phyloP scores from a whole-genome alignment of 2,888 invertebrate species.

The Epirrita christyi region DNA sequence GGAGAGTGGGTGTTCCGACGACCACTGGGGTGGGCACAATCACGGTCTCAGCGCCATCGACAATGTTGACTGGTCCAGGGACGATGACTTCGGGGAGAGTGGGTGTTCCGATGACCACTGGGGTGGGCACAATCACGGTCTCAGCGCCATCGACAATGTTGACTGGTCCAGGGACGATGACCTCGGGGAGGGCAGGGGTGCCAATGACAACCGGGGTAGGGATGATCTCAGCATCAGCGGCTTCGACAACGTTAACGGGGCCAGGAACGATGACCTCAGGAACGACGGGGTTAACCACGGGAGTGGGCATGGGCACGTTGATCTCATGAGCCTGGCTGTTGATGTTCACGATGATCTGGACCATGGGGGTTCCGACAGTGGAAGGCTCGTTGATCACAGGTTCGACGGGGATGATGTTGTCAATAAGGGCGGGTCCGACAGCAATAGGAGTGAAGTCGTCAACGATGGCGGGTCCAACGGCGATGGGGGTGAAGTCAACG shows the following conservation, averaged over 20 bases:
- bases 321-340: conserved; percentile 36
- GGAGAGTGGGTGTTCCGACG: conserved; percentile 29
- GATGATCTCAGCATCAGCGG: background rate
- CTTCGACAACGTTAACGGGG: conserved; percentile 12
- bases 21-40: conserved; percentile 22
- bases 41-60: conserved; percentile 5
- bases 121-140: conserved; percentile 14
- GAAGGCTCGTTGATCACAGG: conserved; percentile 30
- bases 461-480: conserved; percentile 30
- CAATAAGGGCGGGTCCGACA: conserved; percentile 31
- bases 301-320: conserved; percentile 30
- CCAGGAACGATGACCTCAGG: conserved; percentile 27
- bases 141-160: conserved; percentile 15
- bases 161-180: conserved; percentile 29
- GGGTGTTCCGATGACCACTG: conserved; percentile 16
- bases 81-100: background rate
- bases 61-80: conserved; percentile 22
- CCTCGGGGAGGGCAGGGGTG: conserved; percentile 26
- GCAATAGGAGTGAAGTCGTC: conserved; percentile 10
- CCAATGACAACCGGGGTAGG: conserved; percentile 31
- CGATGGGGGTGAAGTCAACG: conserved; percentile 26
- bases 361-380: conserved; percentile 39
- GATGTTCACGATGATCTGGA: conserved; percentile 57
- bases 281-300: conserved; percentile 28
- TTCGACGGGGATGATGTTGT: conserved; percentile 20